Percentiles rank a stretch among this genome's conserved stretches.
Evolutionary conservation across 2,797 vertebrate genomes (phyloP).

Genomic region (Tokudaia tokunoshimensis): DNA sequence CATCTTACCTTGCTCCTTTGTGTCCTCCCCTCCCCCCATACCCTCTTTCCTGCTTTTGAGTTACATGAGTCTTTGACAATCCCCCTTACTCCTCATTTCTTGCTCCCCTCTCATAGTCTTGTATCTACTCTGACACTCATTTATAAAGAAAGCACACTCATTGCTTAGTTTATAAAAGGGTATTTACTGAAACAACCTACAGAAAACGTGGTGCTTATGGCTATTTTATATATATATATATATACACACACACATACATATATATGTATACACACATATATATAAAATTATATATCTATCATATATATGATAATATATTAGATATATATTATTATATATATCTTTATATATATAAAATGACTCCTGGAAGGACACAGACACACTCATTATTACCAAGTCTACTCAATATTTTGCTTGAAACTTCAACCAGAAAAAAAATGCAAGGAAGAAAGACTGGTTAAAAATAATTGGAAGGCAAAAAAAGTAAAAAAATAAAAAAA

Average conservation of each 20-base stretch:
- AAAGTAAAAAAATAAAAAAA: no score
- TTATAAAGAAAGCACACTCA: neutral
- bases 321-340: no score
- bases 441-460: neutral
- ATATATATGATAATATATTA: no score
- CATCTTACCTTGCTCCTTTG: neutral
- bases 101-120: neutral
- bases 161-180: neutral
- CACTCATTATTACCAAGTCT: neutral
- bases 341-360: neutral
- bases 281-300: neutral
- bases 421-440: neutral
- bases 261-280: no score
- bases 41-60: neutral
- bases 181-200: neutral
- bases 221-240: neutral
- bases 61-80: neutral
- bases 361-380: neutral
- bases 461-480: neutral
- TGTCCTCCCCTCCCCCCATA: no score
- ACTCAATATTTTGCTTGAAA: neutral
- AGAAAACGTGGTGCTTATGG: neutral
- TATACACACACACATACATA: no score
- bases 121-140: neutral
- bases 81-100: no score